These are phyloP conservation scores for Drosophila kurseongensis DNA, from an alignment of 1,140 invertebrate genomes.

Conservation along the genomic window DNA sequence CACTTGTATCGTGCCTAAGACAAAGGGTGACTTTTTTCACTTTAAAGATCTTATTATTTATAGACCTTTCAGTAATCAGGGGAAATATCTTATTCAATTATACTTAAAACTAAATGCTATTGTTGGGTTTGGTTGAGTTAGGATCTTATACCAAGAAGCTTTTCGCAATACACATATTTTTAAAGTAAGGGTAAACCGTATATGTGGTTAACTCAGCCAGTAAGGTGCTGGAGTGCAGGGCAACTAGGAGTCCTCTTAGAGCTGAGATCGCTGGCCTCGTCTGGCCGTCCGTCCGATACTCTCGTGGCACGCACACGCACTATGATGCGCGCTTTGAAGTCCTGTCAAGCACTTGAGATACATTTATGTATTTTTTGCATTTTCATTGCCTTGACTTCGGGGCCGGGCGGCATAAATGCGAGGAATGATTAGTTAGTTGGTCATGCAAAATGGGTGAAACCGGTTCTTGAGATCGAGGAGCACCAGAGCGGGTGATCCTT, in stretches of 20 bases:
- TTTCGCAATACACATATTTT: too few species aligned
- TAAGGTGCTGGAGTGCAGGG: conserved; percentile 3
- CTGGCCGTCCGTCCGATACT: conserved; percentile 40
- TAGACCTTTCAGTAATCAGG: too few species aligned
- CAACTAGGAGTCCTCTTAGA: conserved; percentile 11
- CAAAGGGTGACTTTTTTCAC: too few species aligned
- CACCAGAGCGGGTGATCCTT: conserved; percentile 56
- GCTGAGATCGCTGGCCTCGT: conserved; percentile 4
- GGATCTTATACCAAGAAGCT: too few species aligned
- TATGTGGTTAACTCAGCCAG: too few species aligned
- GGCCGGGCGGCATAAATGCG: conserved; percentile 51
- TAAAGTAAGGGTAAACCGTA: too few species aligned
- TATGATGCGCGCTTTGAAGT: conserved; percentile 81
- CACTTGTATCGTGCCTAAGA: too few species aligned
- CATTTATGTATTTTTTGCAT: conserved; percentile 81
- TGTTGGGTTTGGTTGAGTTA: too few species aligned
- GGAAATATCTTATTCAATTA: too few species aligned
- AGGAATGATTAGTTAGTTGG: conserved; percentile 79
- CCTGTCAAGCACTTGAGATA: conserved; percentile 82
- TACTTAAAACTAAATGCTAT: too few species aligned
- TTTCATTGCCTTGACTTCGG: conserved; percentile 67
- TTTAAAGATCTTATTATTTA: too few species aligned
- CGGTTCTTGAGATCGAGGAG: conserved; percentile 43
- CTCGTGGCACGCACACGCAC: conserved; percentile 78
- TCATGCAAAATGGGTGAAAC: conserved; percentile 77